Percentiles rank a stretch among this genome's conserved stretches.
phyloP scores from a whole-genome alignment of 2,113 vertebrate species.

The Prionailurus viverrinus region DNA sequence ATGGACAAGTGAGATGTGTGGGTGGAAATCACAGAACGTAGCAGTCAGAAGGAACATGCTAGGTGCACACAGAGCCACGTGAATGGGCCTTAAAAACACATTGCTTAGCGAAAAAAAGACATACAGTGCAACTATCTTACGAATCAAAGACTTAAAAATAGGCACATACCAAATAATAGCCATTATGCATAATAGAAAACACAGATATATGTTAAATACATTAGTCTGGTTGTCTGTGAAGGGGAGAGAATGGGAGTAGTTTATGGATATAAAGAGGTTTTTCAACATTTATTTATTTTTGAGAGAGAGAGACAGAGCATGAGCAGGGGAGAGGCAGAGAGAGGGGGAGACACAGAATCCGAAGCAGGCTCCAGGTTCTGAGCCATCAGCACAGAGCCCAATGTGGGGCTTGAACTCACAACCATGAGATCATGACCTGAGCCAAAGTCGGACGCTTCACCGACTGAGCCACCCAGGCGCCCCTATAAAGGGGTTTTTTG shows the following conservation, averaged over 20 bases:
- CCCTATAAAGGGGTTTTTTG: background rate
- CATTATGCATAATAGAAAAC: background rate
- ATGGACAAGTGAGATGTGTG: background rate
- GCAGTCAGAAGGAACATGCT: too few species aligned
- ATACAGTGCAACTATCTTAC: background rate
- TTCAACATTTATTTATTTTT: too few species aligned
- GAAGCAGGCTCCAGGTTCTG: too few species aligned
- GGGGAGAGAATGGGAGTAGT: background rate
- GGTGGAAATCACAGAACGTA: background rate
- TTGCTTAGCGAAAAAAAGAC: background rate
- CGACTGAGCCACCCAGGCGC: too few species aligned
- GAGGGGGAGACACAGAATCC: too few species aligned
- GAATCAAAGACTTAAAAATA: background rate
- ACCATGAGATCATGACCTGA: too few species aligned
- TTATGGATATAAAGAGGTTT: background rate
- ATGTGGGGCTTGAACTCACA: too few species aligned
- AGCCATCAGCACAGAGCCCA: too few species aligned
- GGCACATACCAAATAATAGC: background rate
- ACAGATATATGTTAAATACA: background rate
- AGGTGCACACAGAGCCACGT: fast-evolving
- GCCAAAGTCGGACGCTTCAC: too few species aligned
- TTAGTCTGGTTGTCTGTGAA: background rate
- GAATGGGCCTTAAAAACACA: background rate
- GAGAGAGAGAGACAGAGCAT: too few species aligned
- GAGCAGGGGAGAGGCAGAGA: too few species aligned